A percentile compares a stretch with the other conserved stretches of the same genome.
phyloP scores from a whole-genome alignment of 2,113 vertebrate species.

The Ictalurus punctatus region DNA sequence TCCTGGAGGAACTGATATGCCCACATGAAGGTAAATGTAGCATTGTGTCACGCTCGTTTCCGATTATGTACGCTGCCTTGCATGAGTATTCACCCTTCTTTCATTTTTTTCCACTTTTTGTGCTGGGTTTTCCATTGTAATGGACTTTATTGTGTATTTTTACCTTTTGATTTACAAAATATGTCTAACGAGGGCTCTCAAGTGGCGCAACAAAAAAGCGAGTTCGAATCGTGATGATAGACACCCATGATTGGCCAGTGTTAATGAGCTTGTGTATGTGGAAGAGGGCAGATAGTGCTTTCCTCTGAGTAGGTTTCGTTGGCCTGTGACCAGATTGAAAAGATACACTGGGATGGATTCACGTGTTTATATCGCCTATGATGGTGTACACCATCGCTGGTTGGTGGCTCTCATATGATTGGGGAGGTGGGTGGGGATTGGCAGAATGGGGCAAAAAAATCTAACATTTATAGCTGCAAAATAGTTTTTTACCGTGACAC shows the following conservation, averaged over 20 bases:
- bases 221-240: neutral
- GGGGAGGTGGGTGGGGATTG: neutral
- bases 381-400: neutral
- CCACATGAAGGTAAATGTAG: neutral
- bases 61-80: neutral
- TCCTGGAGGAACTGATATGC: no score
- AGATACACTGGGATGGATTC: neutral
- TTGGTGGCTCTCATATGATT: neutral
- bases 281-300: no score
- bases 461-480: neutral
- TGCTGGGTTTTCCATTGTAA: neutral
- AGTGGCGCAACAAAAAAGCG: neutral
- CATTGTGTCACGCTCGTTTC: neutral
- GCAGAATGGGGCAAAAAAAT: neutral
- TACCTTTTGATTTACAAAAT: neutral
- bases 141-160: neutral
- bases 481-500: no score
- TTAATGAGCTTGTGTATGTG: no score
- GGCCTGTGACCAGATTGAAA: neutral
- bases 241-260: no score
- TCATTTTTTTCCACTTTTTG: neutral
- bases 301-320: neutral
- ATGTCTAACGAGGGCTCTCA: neutral
- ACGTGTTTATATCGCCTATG: neutral
- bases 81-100: neutral